Evolutionary conservation across 2,797 vertebrate species (phyloP), one percentile per base, ranked within the genome.

Genomic region (Anableps anableps): DNA sequence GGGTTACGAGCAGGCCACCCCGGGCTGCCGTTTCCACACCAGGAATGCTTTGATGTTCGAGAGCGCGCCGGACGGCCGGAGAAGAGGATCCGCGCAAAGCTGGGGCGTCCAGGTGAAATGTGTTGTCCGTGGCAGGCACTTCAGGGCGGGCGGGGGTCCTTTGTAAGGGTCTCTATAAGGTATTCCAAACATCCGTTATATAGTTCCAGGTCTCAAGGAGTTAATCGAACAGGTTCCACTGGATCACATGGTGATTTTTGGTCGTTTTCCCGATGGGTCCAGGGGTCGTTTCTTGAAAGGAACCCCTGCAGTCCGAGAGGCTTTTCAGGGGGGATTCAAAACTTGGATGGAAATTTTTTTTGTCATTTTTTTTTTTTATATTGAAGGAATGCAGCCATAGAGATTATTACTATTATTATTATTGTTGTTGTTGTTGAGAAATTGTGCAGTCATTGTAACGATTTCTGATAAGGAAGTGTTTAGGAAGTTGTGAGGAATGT

Each of bases 41-140:
- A 95, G 91, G 96, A 98, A 98, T 97, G 97, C 97, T 98, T 98
- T 99, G 96, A 98, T 96, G 95, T 82, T 74, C 87, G 83, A 21
- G 87, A 86, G 88, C 82, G 77, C 78, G 92, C 88, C 80, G 81
- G 83, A 88, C 81, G 79, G 92, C 92, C 93, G 90, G 94, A 93
- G 79, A 62, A 60, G 88, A 84, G 77, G 91, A 88, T 81, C 85
- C 74, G 21, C 81, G 9, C 72, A 3, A 13, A 76, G 29, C 75
- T 2, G 58, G 81, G 86, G 74, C 87, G 82, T 91, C 88, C 92
- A 95, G 89, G 87, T 88, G 88, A 93, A 92, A 86, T 9, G 88
- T 89, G 84, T 89, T 88, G 89, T 91, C 90, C 83, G 86, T 87
- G 88, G 90, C 90, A 62, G 41, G 66, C 45, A 11, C 58, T 17